Conservation (phyloP, 1,140 invertebrate genomes). For the Gryon sp. region DNA sequence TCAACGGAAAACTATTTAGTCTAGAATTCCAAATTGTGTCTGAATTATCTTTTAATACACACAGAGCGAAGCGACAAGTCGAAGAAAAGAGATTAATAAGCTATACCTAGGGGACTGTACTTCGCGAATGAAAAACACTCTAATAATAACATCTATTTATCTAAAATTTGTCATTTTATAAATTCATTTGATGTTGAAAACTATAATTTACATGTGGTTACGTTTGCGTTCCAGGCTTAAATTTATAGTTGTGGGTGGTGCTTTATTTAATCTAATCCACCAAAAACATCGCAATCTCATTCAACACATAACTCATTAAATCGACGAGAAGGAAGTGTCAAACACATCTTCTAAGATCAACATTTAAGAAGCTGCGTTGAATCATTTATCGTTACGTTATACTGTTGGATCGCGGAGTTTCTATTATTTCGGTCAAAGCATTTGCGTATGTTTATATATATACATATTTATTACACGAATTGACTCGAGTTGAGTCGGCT, state of each 20-base stretch:
- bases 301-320: slow-evolving; percentile 27
- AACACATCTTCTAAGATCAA: slow-evolving; percentile 4
- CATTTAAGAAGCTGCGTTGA: slow-evolving; percentile 15
- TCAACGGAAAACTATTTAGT: slow-evolving; percentile 55
- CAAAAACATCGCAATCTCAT: slow-evolving; percentile 27
- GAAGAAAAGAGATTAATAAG: slow-evolving; percentile 19
- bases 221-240: slow-evolving; percentile 22
- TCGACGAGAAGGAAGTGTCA: slow-evolving; percentile 29
- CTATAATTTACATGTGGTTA: slow-evolving; percentile 23
- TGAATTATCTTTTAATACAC: slow-evolving; percentile 44
- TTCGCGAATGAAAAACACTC: slow-evolving; percentile 4
- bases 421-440: slow-evolving; percentile 26
- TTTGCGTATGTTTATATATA: neutral
- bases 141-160: slow-evolving; percentile 27
- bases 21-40: slow-evolving; percentile 31
- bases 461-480: too few species aligned
- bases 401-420: neutral
- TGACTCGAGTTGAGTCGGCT: neutral
- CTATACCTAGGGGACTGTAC: slow-evolving; percentile 2
- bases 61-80: neutral
- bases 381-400: slow-evolving; percentile 22
- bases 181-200: slow-evolving; percentile 42
- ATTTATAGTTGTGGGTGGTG: slow-evolving; percentile 29
- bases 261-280: slow-evolving; percentile 38
- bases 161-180: slow-evolving; percentile 41